A percentile compares a stretch with the other conserved stretches of the same genome.
These are phyloP conservation scores for Electrophaes corylata DNA, from an alignment of 2,888 invertebrate genomes.

Conservation along the genomic window DNA sequence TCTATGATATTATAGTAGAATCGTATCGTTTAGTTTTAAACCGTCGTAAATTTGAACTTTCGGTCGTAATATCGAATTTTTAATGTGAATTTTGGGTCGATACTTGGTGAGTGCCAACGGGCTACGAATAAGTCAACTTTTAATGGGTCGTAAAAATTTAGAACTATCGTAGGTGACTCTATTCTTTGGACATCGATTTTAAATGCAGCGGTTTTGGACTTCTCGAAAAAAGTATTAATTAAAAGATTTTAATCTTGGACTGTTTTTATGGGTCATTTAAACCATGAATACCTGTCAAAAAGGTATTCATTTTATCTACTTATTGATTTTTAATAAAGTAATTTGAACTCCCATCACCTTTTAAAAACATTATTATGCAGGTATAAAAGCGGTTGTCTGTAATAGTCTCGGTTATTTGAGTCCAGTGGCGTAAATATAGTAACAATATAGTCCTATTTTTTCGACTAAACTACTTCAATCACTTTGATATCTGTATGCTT, in stretches of 20 bases:
- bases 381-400: not conserved
- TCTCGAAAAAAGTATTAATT: slow-evolving; percentile 54
- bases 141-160: slow-evolving; percentile 81
- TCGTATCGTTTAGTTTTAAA: slow-evolving; percentile 71
- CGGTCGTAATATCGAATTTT: slow-evolving; percentile 80
- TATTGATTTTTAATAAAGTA: slow-evolving; percentile 36
- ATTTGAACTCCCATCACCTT: slow-evolving; percentile 13
- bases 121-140: slow-evolving; percentile 74
- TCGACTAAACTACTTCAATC: too few species aligned
- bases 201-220: slow-evolving; percentile 51
- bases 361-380: not conserved
- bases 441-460: not conserved
- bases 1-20: slow-evolving; percentile 54
- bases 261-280: slow-evolving; percentile 49
- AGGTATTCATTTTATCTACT: slow-evolving; percentile 42
- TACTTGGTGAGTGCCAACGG: slow-evolving; percentile 62
- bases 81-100: slow-evolving; percentile 58
- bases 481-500: not conserved
- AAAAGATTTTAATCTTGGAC: slow-evolving; percentile 58
- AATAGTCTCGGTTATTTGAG: not conserved
- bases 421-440: slow-evolving; percentile 2
- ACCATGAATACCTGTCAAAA: slow-evolving; percentile 55
- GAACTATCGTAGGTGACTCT: slow-evolving; percentile 62
- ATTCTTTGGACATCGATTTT: slow-evolving; percentile 62
- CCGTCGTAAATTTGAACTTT: slow-evolving; percentile 78